These are phyloP conservation scores for Cichladusa arquata DNA, from an alignment of 2,113 vertebrate genomes.

Conservation along the genomic window DNA sequence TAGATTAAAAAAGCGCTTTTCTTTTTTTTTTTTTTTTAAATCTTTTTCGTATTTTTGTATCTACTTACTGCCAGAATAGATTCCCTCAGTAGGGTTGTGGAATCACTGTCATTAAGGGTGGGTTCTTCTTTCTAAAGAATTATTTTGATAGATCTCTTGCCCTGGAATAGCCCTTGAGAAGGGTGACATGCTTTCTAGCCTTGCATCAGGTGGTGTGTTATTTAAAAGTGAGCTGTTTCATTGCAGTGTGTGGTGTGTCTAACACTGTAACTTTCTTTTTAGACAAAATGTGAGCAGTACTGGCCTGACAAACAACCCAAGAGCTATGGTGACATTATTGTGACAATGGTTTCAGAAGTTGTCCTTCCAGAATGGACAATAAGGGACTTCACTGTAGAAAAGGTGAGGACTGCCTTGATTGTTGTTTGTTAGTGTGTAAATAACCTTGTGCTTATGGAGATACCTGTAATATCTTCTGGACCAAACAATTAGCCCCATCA, in stretches of 20 bases:
- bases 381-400: constrained; percentile 88
- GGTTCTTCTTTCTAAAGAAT: neutral
- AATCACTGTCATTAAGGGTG: rapidly evolving
- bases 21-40: neutral
- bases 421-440: neutral
- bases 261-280: neutral
- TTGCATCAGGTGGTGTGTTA: neutral
- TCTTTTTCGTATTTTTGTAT: neutral
- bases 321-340: constrained; percentile 80
- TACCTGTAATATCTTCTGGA: neutral
- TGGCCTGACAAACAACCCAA: constrained; percentile 82
- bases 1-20: neutral
- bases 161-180: neutral
- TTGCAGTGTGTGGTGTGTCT: neutral
- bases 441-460: neutral
- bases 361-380: constrained; percentile 91
- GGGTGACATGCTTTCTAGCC: rapidly evolving
- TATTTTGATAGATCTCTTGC: neutral
- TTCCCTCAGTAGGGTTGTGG: neutral
- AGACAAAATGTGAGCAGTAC: constrained; percentile 97
- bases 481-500: neutral
- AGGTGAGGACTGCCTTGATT: constrained; percentile 71
- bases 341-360: constrained; percentile 81
- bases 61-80: neutral
- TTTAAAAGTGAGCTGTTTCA: neutral